These are phyloP conservation scores for Neomorphus geoffroyi DNA, from an alignment of 2,797 vertebrate species.

Conservation along the genomic window DNA sequence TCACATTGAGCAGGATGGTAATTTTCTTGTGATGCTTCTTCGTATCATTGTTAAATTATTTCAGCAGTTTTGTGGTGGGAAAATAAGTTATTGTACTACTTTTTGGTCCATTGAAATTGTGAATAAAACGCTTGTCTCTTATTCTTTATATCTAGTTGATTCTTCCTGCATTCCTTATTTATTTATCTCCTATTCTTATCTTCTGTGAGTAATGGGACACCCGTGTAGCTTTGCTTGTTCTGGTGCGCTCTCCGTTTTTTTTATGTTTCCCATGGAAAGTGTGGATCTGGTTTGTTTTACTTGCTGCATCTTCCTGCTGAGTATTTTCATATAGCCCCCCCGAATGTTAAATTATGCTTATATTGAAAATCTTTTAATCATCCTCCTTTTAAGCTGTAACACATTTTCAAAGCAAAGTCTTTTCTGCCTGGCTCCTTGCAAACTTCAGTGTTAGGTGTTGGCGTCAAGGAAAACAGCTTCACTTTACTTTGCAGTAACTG, in stretches of 20 bases:
- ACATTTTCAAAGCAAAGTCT: conserved; percentile 44
- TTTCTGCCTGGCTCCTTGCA: conserved; percentile 68
- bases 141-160: conserved; percentile 92
- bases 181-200: conserved; percentile 92
- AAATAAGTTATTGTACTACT: neutral
- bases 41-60: neutral
- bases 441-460: conserved; percentile 54
- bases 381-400: conserved; percentile 60
- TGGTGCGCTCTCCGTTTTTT: conserved; percentile 30
- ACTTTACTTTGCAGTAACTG: conserved; percentile 67
- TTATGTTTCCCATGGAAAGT: conserved; percentile 66
- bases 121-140: conserved; percentile 83
- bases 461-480: conserved; percentile 62
- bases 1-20: neutral
- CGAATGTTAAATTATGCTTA: conserved; percentile 65
- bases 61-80: neutral
- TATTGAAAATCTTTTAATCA: conserved; percentile 45
- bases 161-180: conserved; percentile 94
- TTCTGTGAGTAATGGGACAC: conserved; percentile 94
- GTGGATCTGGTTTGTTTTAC: conserved; percentile 72
- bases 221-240: conserved; percentile 82
- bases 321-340: conserved; percentile 56
- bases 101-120: conserved; percentile 53
- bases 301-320: conserved; percentile 73
- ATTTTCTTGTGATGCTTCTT: neutral